Evolutionary conservation across 2,888 invertebrate species (phyloP), one percentile per base, ranked within the genome.

Genomic region (Drosophila bunnanda): DNA sequence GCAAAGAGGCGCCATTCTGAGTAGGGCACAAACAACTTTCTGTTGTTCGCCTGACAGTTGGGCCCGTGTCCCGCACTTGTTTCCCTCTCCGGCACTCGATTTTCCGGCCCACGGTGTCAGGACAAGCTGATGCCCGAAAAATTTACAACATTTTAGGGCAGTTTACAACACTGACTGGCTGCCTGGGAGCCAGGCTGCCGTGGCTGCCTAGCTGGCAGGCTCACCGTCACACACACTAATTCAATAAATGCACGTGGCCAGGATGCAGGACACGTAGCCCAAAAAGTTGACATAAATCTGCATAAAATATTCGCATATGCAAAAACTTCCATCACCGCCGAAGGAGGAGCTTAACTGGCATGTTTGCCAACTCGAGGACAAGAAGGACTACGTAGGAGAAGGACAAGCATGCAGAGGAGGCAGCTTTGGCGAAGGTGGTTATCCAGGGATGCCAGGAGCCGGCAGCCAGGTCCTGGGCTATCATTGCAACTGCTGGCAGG

Each of bases 301-400:
- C 84, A 84, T 84, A 89, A 84, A 87, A 84, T 89, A 84, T 84
- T 87, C 88, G 75, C 85, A 88, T 88, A 88, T 85, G 82, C 86
- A 82, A 88, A 72, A 82, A 84, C 77, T 66, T 61, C 41, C 70
- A 67, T 64, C 74, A 50, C 39, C 56, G 62, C 34, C 48, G 28
- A 30, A 70, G 71, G 44, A 71, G 61, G 34, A 69, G 80, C 78
- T 78, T 82, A 88, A 88, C 77, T 88, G 86, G 75, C 83, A 75
- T 79, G 76, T 82, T 88, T 82, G 53, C 74, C 60, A 72, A 60
- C 65, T 59, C 71, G 50, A 67, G 39, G 43, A 28, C 48, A 39
- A 15, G 25, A 25, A 8, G 41, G 32, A 46, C 7, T 3, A 22
- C 38, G 17, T 2, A 20, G 55, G 34, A 7, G 46, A 9, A 15